phyloP scores from a whole-genome alignment of 1,140 invertebrate genomes.

The Procambarus virginalis region DNA sequence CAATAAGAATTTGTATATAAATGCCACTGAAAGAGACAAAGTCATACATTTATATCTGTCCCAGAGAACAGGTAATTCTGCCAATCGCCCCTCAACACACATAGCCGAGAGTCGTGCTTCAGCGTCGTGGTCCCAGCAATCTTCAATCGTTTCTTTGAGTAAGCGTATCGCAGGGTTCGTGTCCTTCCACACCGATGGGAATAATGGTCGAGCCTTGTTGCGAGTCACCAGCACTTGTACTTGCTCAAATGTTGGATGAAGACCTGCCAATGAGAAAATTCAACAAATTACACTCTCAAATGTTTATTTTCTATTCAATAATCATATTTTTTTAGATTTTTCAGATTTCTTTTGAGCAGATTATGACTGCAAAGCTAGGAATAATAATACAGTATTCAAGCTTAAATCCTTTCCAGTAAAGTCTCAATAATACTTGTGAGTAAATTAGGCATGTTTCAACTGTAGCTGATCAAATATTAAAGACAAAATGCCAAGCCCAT shows the following conservation, averaged over 20 bases:
- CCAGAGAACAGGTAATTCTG: slow-evolving; percentile 74
- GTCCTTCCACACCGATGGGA: slow-evolving; percentile 80
- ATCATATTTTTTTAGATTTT: not conserved
- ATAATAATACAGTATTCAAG: too few species aligned
- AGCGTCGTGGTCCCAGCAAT: slow-evolving; percentile 98
- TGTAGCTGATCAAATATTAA: too few species aligned
- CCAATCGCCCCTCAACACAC: slow-evolving; percentile 93
- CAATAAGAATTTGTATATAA: not conserved
- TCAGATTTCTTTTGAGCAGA: too few species aligned
- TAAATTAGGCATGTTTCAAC: too few species aligned
- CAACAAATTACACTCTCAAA: not conserved
- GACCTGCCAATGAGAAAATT: slow-evolving; percentile 74
- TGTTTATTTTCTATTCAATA: not conserved
- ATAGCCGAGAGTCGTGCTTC: slow-evolving; percentile 95
- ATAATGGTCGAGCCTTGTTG: slow-evolving; percentile 88
- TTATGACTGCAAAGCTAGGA: too few species aligned
- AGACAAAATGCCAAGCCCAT: too few species aligned
- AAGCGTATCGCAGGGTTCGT: slow-evolving; percentile 81
- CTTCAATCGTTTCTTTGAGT: slow-evolving; percentile 91
- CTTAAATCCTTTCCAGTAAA: too few species aligned
- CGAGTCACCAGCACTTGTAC: slow-evolving; percentile 88
- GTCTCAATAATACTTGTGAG: too few species aligned
- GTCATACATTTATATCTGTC: slow-evolving; percentile 75
- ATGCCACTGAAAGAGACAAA: not conserved
- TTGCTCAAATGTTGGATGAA: slow-evolving; percentile 83